These are phyloP conservation scores for Tretioscincus oriximinensis DNA, from an alignment of 2,113 vertebrate genomes.

Conservation along the genomic window DNA sequence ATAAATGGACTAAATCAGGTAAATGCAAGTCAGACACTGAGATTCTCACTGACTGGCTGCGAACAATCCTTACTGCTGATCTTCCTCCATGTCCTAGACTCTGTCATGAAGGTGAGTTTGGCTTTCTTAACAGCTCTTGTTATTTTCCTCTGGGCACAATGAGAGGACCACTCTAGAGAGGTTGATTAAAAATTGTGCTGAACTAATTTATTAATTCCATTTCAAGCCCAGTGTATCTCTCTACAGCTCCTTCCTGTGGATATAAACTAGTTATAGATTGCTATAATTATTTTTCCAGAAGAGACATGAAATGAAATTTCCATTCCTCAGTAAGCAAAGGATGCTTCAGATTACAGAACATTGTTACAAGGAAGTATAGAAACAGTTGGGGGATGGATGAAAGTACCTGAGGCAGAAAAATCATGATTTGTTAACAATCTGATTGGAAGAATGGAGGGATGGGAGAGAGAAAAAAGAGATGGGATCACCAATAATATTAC, in stretches of 20 bases:
- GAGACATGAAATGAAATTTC: background rate
- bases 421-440: background rate
- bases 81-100: slow-evolving; percentile 1
- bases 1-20: no score
- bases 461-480: background rate
- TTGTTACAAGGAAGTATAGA: background rate
- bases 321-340: background rate
- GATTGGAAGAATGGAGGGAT: background rate
- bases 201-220: slow-evolving; percentile 30
- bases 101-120: slow-evolving; percentile 18
- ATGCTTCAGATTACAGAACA: background rate
- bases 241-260: slow-evolving; percentile 6
- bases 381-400: background rate
- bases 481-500: background rate
- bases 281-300: slow-evolving; percentile 2
- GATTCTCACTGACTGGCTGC: background rate
- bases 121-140: slow-evolving; percentile 16
- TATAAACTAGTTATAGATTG: background rate
- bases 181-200: slow-evolving; percentile 21
- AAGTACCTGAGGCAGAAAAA: background rate
- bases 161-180: background rate
- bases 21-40: no score
- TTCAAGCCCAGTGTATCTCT: slow-evolving; percentile 31
- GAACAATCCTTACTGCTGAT: background rate
- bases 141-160: background rate